These are phyloP conservation scores for Callosobruchus maculatus DNA, from an alignment of 2,888 invertebrate species.

Conservation along the genomic window DNA sequence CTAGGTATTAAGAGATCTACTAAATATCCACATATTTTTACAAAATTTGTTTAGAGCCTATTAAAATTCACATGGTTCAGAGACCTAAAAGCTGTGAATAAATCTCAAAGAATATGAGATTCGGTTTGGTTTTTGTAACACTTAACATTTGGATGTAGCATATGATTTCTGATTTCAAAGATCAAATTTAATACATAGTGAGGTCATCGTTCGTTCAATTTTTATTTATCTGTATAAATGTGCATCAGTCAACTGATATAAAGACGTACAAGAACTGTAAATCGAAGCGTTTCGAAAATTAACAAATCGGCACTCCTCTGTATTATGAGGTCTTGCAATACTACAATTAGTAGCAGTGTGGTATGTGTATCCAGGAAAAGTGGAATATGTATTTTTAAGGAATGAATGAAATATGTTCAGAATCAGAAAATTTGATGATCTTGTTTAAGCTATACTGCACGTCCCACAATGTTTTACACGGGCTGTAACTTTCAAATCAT, in stretches of 20 bases:
- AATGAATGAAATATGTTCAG: too few relatives aligned
- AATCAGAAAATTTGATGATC: too few relatives aligned
- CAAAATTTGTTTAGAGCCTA: conserved; percentile 47
- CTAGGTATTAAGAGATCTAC: conserved; percentile 42
- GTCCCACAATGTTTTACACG: too few relatives aligned
- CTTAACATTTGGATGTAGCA: neutral
- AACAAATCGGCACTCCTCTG: too few relatives aligned
- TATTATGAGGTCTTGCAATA: too few relatives aligned
- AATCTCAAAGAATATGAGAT: neutral
- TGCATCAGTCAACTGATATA: neutral
- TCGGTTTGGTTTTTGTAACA: neutral
- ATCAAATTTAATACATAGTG: neutral
- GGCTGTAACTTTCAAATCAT: too few relatives aligned
- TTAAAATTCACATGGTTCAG: conserved; percentile 23
- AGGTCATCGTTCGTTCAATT: neutral
- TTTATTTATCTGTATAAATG: neutral
- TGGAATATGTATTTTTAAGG: too few relatives aligned
- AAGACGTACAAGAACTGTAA: neutral
- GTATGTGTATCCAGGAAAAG: too few relatives aligned
- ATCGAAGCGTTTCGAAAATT: too few relatives aligned
- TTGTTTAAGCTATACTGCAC: too few relatives aligned
- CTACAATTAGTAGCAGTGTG: too few relatives aligned
- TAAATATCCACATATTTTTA: conserved; percentile 51
- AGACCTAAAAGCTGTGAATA: conserved; percentile 25
- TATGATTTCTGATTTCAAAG: neutral